Conservation (phyloP, 2,888 invertebrate species). For the Melinaea marsaeus region DNA sequence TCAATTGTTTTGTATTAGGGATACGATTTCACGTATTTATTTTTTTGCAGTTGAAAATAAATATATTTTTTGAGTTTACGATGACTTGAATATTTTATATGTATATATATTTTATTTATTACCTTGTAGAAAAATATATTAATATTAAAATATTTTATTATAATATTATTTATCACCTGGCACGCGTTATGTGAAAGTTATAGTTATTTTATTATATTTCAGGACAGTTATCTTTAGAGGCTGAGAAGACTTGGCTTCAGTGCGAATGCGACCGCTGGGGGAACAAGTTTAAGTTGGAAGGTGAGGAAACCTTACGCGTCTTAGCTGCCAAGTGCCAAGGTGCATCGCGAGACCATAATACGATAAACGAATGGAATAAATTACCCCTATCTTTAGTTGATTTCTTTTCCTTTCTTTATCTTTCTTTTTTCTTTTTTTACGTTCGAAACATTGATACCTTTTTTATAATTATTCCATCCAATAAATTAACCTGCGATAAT, state of each 20-base stretch:
- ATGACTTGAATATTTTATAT: too few species aligned
- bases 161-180: too few species aligned
- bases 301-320: constrained; percentile 61
- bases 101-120: too few species aligned
- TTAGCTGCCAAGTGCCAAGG: neutral
- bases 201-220: constrained; percentile 30
- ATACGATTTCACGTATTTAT: too few species aligned
- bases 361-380: constrained; percentile 6
- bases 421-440: too few species aligned
- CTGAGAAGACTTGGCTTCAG: constrained; percentile 93
- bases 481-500: constrained; percentile 24
- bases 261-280: constrained; percentile 94
- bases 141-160: constrained; percentile 7
- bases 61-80: neutral
- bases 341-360: constrained; percentile 14
- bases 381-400: neutral
- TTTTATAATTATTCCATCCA: too few species aligned
- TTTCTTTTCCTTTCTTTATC: neutral
- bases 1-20: too few species aligned
- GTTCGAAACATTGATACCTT: too few species aligned
- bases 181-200: too few species aligned
- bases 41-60: neutral
- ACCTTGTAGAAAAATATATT: neutral
- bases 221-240: constrained; percentile 92
- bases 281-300: constrained; percentile 88